phyloP scores from a whole-genome alignment of 2,888 invertebrate genomes.

The Drosophila antonietae region DNA sequence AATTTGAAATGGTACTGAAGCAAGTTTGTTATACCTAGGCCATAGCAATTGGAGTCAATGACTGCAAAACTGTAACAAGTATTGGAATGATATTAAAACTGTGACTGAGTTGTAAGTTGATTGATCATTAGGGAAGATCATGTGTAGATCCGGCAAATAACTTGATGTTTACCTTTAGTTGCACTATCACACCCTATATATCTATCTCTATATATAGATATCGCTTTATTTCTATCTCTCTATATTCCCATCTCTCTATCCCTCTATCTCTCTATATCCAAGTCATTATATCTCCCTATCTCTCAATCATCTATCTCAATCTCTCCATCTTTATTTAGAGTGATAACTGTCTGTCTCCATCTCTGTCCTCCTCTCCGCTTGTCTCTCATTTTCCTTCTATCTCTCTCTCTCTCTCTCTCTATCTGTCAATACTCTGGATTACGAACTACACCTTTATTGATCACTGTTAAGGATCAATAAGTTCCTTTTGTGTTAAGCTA shows the following conservation, averaged over 20 bases:
- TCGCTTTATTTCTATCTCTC: background rate
- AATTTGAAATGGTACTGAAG: background rate
- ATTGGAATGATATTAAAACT: background rate
- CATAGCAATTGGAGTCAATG: background rate
- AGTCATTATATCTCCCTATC: background rate
- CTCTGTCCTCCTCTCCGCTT: background rate
- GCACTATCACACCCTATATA: fast-evolving
- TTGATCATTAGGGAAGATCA: background rate
- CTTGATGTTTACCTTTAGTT: background rate
- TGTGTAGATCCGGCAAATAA: background rate
- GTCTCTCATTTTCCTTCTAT: background rate
- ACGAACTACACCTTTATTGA: background rate
- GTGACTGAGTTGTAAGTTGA: background rate
- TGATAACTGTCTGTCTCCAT: background rate
- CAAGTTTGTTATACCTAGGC: too few relatives aligned
- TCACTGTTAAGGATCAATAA: background rate
- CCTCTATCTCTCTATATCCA: background rate
- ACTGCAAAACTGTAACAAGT: background rate
- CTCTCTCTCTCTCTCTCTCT: background rate
- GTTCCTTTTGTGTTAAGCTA: too few relatives aligned
- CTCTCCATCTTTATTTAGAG: background rate
- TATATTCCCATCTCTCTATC: background rate
- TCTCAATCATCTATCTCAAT: background rate
- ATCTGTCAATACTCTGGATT: too few relatives aligned
- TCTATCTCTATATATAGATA: background rate